Percentiles rank a stretch among this genome's conserved stretches.
Evolutionary conservation across 2,113 vertebrate genomes (phyloP).

Genomic region (Numenius arquata): DNA sequence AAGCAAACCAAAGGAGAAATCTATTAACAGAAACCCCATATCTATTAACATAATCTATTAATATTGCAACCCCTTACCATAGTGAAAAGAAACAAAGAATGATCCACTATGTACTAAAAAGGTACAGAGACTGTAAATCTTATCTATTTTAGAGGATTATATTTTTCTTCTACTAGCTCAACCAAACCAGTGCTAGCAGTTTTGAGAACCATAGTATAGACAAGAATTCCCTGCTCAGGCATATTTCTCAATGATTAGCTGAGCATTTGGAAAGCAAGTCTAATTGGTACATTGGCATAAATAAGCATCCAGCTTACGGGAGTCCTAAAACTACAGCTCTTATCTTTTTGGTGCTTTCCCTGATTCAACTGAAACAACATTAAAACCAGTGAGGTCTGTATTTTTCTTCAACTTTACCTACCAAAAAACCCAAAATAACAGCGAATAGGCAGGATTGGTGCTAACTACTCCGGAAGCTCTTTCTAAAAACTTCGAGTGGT

Average conservation of each 20-base stretch:
- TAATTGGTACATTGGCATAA: not conserved
- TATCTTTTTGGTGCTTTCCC: not conserved
- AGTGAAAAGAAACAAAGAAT: not conserved
- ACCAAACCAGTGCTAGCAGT: not conserved
- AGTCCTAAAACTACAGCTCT: not conserved
- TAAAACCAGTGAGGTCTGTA: not conserved
- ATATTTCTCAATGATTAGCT: not conserved
- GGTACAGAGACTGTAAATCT: not conserved
- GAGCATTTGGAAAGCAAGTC: not conserved
- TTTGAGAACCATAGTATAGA: not conserved
- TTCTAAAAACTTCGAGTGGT: not conserved
- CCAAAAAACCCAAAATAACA: not conserved
- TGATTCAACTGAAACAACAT: not conserved
- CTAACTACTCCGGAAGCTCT: not conserved
- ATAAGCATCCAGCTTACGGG: not conserved
- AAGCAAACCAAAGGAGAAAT: not conserved
- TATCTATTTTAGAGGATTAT: not conserved
- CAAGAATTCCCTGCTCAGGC: not conserved
- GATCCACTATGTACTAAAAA: not conserved
- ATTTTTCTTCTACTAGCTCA: not conserved
- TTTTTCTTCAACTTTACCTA: not conserved
- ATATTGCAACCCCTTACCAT: not conserved
- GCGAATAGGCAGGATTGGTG: not conserved
- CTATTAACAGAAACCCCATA: too few species aligned
- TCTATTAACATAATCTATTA: too few species aligned